phyloP scores from a whole-genome alignment of 2,113 vertebrate species.

The Girardinichthys multiradiatus region DNA sequence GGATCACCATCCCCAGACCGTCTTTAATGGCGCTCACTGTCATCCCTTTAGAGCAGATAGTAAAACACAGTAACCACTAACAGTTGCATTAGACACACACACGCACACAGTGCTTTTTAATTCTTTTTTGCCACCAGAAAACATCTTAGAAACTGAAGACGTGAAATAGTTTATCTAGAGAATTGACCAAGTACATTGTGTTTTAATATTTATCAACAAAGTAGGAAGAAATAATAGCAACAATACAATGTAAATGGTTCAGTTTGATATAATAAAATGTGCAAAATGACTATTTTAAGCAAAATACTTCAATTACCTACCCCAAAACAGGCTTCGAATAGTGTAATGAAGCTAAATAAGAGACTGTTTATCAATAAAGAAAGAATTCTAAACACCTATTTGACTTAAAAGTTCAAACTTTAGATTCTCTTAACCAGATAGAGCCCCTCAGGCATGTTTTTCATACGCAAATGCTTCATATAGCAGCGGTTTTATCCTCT shows the following conservation, averaged over 20 bases:
- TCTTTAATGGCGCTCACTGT: conserved; percentile 94
- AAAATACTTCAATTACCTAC: not conserved
- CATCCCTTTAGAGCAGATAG: conserved; percentile 84
- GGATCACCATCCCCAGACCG: conserved; percentile 91
- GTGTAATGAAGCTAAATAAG: conserved; percentile 8
- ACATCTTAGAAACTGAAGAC: conserved; percentile 2
- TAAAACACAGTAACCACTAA: not conserved
- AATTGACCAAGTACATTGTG: not conserved
- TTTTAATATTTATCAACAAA: not conserved
- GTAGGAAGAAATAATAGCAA: not conserved
- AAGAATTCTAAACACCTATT: conserved; percentile 39
- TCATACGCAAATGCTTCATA: conserved; percentile 58
- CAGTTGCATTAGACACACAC: not conserved
- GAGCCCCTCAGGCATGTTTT: conserved; percentile 43
- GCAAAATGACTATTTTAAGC: conserved; percentile 18
- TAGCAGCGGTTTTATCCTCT: conserved; percentile 26
- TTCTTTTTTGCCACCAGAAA: not conserved
- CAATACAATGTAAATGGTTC: not conserved
- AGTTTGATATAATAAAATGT: not conserved
- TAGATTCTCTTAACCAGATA: conserved; percentile 20
- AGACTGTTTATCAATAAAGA: conserved; percentile 9
- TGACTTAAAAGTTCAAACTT: conserved; percentile 42
- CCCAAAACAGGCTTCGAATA: conserved; percentile 2
- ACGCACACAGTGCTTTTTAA: not conserved
- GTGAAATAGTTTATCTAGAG: conserved; percentile 10